Percentiles rank a stretch among this genome's conserved stretches.
These are phyloP conservation scores for Callimorpha dominula DNA, from an alignment of 2,888 invertebrate species.

Conservation along the genomic window DNA sequence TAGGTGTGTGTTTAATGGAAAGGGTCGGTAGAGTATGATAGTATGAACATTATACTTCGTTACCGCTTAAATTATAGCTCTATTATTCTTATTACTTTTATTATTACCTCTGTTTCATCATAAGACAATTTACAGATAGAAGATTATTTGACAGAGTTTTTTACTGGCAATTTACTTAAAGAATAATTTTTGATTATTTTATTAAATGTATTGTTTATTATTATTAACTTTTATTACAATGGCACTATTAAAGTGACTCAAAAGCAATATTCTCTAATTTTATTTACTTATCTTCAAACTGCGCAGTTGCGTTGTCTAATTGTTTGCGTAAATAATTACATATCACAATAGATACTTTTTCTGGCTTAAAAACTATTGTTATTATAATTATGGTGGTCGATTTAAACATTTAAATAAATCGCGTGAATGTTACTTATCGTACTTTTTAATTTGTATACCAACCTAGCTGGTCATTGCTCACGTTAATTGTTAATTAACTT, in stretches of 20 bases:
- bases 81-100: too few relatives aligned
- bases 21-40: too few relatives aligned
- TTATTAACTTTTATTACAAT: too few relatives aligned
- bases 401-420: conserved; percentile 12
- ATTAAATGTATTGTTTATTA: too few relatives aligned
- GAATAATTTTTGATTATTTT: too few relatives aligned
- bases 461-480: neutral
- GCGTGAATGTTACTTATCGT: conserved; percentile 14
- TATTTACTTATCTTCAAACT: conserved; percentile 58
- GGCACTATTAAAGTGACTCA: conserved; percentile 36
- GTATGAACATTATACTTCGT: too few relatives aligned
- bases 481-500: neutral
- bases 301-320: conserved; percentile 67
- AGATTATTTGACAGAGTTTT: too few relatives aligned
- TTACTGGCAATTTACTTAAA: too few relatives aligned
- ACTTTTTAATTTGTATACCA: neutral
- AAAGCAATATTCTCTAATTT: conserved; percentile 55
- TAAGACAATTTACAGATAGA: too few relatives aligned
- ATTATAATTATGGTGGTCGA: neutral
- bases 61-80: too few relatives aligned
- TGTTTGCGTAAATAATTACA: conserved; percentile 50
- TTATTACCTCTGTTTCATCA: too few relatives aligned
- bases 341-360: conserved; percentile 18
- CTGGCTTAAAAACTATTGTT: neutral
- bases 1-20: too few relatives aligned